phyloP scores from a whole-genome alignment of 2,888 invertebrate species.

The Latrodectus hesperus region DNA sequence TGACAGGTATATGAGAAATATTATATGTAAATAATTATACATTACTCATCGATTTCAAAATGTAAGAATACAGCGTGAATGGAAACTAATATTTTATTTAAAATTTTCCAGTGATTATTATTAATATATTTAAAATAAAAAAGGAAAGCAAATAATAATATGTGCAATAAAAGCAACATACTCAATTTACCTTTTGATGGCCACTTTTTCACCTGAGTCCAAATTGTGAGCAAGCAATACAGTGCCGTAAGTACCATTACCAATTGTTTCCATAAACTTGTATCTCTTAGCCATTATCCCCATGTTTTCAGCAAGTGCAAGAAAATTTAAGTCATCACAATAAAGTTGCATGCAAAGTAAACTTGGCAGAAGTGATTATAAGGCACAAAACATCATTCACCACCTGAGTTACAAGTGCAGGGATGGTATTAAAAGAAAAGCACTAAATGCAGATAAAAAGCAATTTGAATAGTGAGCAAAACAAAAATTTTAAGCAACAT shows the following conservation, averaged over 20 bases:
- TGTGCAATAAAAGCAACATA: conserved; percentile 3
- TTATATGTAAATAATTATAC: too few species aligned
- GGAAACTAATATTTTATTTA: too few species aligned
- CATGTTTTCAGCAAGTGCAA: conserved; percentile 39
- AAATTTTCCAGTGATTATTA: too few species aligned
- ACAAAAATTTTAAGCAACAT: not conserved
- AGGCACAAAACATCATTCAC: conserved; percentile 54
- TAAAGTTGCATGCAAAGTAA: conserved; percentile 44
- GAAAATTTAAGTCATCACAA: conserved; percentile 29
- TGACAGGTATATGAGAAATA: too few species aligned
- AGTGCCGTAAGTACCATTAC: conserved; percentile 99
- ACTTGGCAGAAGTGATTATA: conserved; percentile 36
- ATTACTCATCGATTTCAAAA: too few species aligned
- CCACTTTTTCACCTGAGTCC: conserved; percentile 92
- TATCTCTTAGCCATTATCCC: conserved; percentile 87
- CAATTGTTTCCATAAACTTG: conserved; percentile 92
- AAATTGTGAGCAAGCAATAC: conserved; percentile 95
- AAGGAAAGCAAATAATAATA: not conserved
- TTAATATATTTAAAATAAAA: too few species aligned
- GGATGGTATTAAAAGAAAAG: conserved; percentile 20
- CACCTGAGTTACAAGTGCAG: conserved; percentile 62
- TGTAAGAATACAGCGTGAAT: too few species aligned
- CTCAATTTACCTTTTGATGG: conserved; percentile 70
- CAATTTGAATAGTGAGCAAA: not conserved
- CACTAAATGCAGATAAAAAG: not conserved